Conservation (phyloP, 2,888 invertebrate species). For the Chloroclysta siterata region DNA sequence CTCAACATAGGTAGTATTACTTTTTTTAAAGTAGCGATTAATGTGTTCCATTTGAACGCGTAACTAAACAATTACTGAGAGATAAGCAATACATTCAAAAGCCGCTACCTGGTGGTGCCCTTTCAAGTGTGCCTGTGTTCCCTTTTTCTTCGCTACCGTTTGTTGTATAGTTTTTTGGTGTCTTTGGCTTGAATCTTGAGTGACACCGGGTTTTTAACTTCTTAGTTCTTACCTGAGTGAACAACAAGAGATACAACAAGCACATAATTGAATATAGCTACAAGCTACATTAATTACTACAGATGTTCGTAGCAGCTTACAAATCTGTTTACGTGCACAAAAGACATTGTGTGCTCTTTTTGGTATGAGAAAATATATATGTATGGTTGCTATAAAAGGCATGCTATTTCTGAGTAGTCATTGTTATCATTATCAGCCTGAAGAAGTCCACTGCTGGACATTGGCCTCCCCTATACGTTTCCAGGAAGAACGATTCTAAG, state of each 20-base stretch:
- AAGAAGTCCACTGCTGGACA: too few relatives aligned
- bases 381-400: too few relatives aligned
- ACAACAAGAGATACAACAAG: background rate
- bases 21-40: conserved; percentile 48
- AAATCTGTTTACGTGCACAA: too few relatives aligned
- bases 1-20: background rate
- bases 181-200: conserved; percentile 17
- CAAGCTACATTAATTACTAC: background rate
- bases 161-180: conserved; percentile 34
- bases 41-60: conserved; percentile 60
- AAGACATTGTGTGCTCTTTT: too few relatives aligned
- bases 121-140: conserved; percentile 47
- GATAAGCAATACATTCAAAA: conserved; percentile 49
- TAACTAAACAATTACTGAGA: conserved; percentile 51
- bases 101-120: conserved; percentile 62
- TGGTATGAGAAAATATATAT: too few relatives aligned
- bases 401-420: too few relatives aligned
- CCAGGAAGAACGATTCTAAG: too few relatives aligned
- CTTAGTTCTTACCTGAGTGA: conserved; percentile 21
- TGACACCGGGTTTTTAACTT: conserved; percentile 8
- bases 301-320: too few relatives aligned
- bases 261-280: too few relatives aligned
- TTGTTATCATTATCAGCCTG: too few relatives aligned
- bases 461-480: too few relatives aligned
- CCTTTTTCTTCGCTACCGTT: conserved; percentile 54